A percentile compares a stretch with the other conserved stretches of the same genome.
Evolutionary conservation across 2,113 vertebrate genomes (phyloP).

Genomic region (Crypturellus undulatus): DNA sequence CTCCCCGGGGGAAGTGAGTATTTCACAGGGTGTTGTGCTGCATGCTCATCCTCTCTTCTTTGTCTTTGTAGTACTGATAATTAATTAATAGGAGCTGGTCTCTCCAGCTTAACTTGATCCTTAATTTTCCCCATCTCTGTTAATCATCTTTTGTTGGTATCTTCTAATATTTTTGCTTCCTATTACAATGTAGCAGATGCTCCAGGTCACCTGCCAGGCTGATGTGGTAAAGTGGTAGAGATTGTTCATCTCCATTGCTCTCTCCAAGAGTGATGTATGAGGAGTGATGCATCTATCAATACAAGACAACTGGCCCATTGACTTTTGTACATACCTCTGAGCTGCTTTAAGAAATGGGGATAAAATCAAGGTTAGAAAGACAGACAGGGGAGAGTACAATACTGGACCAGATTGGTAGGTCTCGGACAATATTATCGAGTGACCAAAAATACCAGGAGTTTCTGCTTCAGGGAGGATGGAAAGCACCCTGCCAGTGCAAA

Average conservation of each 20-base stretch:
- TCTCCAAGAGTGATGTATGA: background rate
- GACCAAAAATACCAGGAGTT: background rate
- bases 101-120: background rate
- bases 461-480: background rate
- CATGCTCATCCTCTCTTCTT: background rate
- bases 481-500: background rate
- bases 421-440: background rate
- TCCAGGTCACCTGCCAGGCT: background rate
- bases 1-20: slow-evolving; percentile 97
- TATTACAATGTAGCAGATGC: accelerated
- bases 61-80: background rate
- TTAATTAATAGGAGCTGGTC: background rate
- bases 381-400: background rate
- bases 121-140: background rate
- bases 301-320: accelerated
- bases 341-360: background rate
- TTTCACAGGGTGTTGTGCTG: background rate
- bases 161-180: background rate
- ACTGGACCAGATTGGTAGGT: background rate
- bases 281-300: background rate
- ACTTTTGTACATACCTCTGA: background rate
- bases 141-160: background rate
- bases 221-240: background rate
- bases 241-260: background rate
- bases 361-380: background rate